Conservation (phyloP, 2,113 vertebrate species). For the Desmodus rotundus region DNA sequence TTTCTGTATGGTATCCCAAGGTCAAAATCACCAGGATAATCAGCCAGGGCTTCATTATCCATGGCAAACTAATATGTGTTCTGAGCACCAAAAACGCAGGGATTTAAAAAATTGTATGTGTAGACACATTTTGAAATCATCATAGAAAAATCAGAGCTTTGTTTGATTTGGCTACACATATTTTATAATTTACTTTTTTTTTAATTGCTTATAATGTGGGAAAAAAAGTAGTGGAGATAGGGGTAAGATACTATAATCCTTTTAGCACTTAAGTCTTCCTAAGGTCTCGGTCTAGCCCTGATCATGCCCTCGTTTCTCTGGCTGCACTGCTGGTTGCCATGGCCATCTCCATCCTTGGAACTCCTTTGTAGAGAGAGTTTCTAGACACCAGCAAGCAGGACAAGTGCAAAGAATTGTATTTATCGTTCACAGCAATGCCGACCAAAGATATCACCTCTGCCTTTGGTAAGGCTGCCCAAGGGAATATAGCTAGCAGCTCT, state of each 20-base stretch:
- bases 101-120: neutral
- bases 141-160: neutral
- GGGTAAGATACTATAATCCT: neutral
- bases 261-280: neutral
- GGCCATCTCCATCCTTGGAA: neutral
- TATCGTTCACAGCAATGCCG: neutral
- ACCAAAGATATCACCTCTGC: neutral
- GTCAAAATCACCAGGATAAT: neutral
- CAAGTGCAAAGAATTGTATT: neutral
- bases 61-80: neutral
- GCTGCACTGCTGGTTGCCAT: neutral
- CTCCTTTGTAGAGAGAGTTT: neutral
- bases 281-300: neutral
- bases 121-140: neutral
- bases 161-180: neutral
- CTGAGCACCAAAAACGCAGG: neutral
- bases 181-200: neutral
- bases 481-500: neutral
- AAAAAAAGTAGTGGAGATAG: neutral
- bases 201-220: neutral
- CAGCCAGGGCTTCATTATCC: neutral
- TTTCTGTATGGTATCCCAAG: neutral
- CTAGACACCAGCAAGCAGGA: neutral
- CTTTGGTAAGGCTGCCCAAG: neutral
- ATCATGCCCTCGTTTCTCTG: neutral